Percentiles rank a stretch among this genome's conserved stretches.
phyloP scores from a whole-genome alignment of 2,888 invertebrate genomes.

The Standfussiana lucernea region DNA sequence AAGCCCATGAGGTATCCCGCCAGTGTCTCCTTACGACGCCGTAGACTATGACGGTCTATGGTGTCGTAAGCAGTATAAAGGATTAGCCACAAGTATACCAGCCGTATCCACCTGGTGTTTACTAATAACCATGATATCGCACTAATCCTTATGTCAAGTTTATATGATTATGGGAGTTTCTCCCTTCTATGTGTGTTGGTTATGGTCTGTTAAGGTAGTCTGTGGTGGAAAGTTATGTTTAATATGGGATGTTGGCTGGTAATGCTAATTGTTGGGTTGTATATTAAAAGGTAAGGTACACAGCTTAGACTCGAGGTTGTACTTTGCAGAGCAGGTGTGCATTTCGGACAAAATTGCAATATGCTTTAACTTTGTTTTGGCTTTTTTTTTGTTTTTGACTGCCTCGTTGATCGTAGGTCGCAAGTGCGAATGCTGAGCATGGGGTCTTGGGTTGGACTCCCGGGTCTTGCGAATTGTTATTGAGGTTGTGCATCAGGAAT shows the following conservation, averaged over 20 bases:
- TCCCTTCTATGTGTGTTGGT: not conserved
- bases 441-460: too few species aligned
- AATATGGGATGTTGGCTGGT: not conserved
- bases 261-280: constrained; percentile 17
- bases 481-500: too few species aligned
- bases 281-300: not conserved
- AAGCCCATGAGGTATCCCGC: not conserved
- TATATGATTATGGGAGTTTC: constrained; percentile 33
- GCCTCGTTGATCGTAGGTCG: too few species aligned
- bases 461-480: too few species aligned
- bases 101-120: constrained; percentile 52
- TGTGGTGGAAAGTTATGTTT: constrained; percentile 20
- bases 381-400: too few species aligned
- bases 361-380: too few species aligned
- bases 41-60: constrained; percentile 18
- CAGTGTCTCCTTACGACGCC: constrained; percentile 10
- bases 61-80: constrained; percentile 42
- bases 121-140: constrained; percentile 46
- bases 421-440: too few species aligned
- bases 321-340: not conserved
- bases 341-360: too few species aligned
- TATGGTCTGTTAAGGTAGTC: constrained; percentile 18
- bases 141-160: constrained; percentile 42
- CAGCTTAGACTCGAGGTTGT: too few species aligned
- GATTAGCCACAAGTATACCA: constrained; percentile 37